Evolutionary conservation across 1,140 invertebrate genomes (phyloP), one percentile per base, ranked within the genome.

Genomic region (Trypoxylus dichotomus): DNA sequence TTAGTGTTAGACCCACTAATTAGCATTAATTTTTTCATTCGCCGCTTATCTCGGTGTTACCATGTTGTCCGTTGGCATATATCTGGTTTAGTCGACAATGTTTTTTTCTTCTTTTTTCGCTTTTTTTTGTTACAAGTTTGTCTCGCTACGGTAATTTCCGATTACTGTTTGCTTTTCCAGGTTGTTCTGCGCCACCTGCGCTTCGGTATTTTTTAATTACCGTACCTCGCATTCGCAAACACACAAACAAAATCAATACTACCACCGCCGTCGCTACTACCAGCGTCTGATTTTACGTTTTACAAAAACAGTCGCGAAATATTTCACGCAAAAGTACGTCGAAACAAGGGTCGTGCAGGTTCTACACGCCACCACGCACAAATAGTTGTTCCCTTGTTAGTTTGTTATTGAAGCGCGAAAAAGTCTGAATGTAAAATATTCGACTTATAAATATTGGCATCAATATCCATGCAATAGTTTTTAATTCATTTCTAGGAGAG

Each of bases 221-320:
- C 15, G 47, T 54, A 54, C 47, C 19, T 19, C 47, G 47, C 47
- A 19, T 54, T 54, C 47, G 47, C 47, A 54, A 54, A 54, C 47
- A 54, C 47, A 54, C 47, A 54, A 54, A 54, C 47, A 54, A 54
- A 54, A 54, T 54, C 47, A 54, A 54, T 54, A 54, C 47, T 19
- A 19, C 15, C 47, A 7, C 19, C 47, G 47, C 15, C 47, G 19
- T 15, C n/a, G 47, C 47, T 15, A 6, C 47, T 37, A 7, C 32
- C 10, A 37, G 47, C 19, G 13, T 19, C 47, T 54, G 47, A 54
- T 54, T 54, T 54, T 7, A 19, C 47, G 47, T 54, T 54, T 54
- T 54, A 54, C 15, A 54, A 54, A 54, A 54, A 19, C 47, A 15
- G 47, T 19, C 47, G 15, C 19, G 47, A 19, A 54, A 54, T 54